Evolutionary conservation across 1,140 invertebrate species (phyloP).

Genomic region (Drosophila ambigua): DNA sequence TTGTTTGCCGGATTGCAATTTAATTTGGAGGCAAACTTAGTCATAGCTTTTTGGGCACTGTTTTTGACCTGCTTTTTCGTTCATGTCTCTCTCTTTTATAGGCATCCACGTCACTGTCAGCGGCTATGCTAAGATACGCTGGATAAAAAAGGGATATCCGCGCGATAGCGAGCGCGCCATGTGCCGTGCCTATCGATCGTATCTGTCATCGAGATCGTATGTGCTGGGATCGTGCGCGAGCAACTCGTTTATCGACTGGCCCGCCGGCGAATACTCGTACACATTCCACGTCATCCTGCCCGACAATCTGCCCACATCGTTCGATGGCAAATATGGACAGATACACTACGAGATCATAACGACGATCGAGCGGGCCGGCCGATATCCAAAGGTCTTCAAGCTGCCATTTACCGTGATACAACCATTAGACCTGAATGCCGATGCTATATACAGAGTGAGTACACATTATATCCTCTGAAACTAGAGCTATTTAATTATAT

Average conservation of each 20-base stretch:
- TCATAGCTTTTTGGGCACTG: conserved; percentile 19
- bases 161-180: conserved; percentile 81
- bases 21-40: conserved; percentile 1
- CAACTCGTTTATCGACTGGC: conserved; percentile 84
- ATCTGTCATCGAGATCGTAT: conserved; percentile 81
- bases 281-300: conserved; percentile 87
- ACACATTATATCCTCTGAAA: not conserved
- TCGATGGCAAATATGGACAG: conserved; percentile 89
- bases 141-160: conserved; percentile 83
- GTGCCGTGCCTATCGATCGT: conserved; percentile 81
- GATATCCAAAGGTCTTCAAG: conserved; percentile 90
- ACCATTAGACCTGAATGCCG: conserved; percentile 90
- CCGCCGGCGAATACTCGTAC: conserved; percentile 86
- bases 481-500: not conserved
- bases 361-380: conserved; percentile 89
- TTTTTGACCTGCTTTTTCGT: conserved; percentile 14
- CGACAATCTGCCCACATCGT: conserved; percentile 87
- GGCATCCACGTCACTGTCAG: conserved; percentile 82
- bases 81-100: conserved; percentile 18
- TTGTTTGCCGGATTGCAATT: conserved; percentile 16
- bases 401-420: conserved; percentile 90
- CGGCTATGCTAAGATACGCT: conserved; percentile 83
- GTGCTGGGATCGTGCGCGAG: conserved; percentile 77
- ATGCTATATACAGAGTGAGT: conserved; percentile 82
- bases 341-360: conserved; percentile 89